phyloP scores from a whole-genome alignment of 2,888 invertebrate genomes.

The Campoplex nolae region DNA sequence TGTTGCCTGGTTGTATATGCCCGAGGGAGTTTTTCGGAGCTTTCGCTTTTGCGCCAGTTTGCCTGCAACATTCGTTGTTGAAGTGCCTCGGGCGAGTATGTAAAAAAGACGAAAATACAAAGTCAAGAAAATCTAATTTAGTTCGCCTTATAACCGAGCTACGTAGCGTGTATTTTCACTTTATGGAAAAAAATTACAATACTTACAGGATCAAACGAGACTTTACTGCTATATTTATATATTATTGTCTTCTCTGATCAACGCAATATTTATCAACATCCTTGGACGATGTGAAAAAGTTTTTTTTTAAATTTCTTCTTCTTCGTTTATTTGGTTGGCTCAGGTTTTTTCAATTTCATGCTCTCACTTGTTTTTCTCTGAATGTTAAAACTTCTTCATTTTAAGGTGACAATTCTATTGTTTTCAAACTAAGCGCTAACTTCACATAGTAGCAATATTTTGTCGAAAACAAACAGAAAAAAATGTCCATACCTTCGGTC shows the following conservation, averaged over 20 bases:
- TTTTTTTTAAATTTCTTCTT: too few relatives aligned
- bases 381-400: too few relatives aligned
- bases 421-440: too few relatives aligned
- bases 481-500: too few relatives aligned
- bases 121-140: slow-evolving; percentile 40
- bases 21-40: slow-evolving; percentile 19
- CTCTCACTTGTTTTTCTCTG: neutral
- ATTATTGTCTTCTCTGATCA: neutral
- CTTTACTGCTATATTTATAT: neutral
- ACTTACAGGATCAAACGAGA: neutral
- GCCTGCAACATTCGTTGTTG: slow-evolving; percentile 6
- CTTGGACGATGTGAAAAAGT: neutral
- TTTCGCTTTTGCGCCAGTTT: slow-evolving; percentile 32
- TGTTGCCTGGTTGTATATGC: slow-evolving; percentile 4
- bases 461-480: too few relatives aligned
- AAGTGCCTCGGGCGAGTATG: neutral
- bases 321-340: too few relatives aligned
- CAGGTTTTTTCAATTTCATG: neutral
- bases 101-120: slow-evolving; percentile 23
- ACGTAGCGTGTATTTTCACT: slow-evolving; percentile 3
- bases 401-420: too few relatives aligned
- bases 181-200: neutral
- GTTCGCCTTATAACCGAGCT: slow-evolving; percentile 1
- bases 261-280: neutral
- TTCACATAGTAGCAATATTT: too few relatives aligned